Conservation (phyloP, 2,888 invertebrate genomes). For the Colostygia pectinataria region DNA sequence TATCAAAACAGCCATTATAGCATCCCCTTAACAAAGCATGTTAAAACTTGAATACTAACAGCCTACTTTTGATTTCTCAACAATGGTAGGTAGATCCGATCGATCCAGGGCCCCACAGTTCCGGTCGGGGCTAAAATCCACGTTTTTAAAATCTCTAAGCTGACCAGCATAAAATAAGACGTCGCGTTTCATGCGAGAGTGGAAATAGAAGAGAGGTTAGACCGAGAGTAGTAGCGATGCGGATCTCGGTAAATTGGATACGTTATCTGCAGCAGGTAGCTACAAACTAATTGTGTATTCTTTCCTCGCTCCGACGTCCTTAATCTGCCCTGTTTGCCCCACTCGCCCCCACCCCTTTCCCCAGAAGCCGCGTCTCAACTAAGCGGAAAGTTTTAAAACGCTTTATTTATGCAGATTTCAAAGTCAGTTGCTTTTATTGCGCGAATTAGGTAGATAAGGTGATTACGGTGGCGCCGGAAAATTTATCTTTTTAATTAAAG, state of each 20-base stretch:
- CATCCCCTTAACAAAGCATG: conserved; percentile 46
- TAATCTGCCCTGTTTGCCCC: conserved; percentile 74
- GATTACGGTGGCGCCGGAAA: conserved; percentile 45
- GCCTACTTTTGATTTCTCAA: conserved; percentile 77
- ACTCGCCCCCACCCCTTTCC: conserved; percentile 51
- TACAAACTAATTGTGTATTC: conserved; percentile 82
- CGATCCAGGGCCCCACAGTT: conserved; percentile 74
- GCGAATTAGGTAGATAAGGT: conserved; percentile 53
- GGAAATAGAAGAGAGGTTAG: conserved; percentile 38
- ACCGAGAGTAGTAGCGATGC: conserved; percentile 44
- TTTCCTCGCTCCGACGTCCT: conserved; percentile 79
- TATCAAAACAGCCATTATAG: conserved; percentile 39
- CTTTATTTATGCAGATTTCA: conserved; percentile 66
- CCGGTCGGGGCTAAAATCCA: conserved; percentile 73
- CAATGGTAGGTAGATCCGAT: conserved; percentile 73
- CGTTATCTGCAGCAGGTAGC: conserved; percentile 78
- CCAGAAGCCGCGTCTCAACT: conserved; percentile 62
- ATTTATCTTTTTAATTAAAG: conserved; percentile 46
- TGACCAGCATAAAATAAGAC: conserved; percentile 57
- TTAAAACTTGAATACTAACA: conserved; percentile 73
- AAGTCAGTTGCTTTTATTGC: conserved; percentile 56
- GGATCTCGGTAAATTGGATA: conserved; percentile 63
- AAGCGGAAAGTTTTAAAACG: conserved; percentile 78
- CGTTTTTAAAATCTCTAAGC: conserved; percentile 75
- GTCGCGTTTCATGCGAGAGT: conserved; percentile 41